Percentiles rank a stretch among this genome's conserved stretches.
Conservation (phyloP, 2,113 vertebrate genomes). For the Trichechus manatus region DNA sequence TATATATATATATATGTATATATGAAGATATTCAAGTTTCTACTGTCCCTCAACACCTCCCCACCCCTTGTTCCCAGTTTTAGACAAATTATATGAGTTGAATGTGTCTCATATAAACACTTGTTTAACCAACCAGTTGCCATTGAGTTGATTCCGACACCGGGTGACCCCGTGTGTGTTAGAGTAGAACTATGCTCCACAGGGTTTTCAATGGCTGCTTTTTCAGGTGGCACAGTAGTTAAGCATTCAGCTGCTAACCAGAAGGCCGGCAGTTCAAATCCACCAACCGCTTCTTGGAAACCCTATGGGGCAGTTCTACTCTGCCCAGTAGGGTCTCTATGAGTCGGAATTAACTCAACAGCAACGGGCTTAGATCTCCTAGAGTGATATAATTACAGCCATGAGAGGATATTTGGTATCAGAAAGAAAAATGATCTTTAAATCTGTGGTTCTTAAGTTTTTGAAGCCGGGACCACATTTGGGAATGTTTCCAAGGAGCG, state of each 20-base stretch:
- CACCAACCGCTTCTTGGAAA: too few relatives aligned
- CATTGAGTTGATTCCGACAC: neutral
- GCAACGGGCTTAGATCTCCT: neutral
- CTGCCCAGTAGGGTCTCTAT: too few relatives aligned
- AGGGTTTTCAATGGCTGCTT: too few relatives aligned
- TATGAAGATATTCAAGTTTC: neutral
- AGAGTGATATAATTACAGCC: neutral
- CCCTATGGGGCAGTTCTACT: too few relatives aligned
- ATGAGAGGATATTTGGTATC: neutral
- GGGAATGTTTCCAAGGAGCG: neutral
- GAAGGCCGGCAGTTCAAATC: too few relatives aligned
- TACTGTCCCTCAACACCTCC: neutral
- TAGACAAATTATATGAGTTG: neutral
- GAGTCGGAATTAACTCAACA: too few relatives aligned
- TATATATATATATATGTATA: neutral
- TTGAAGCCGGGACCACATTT: neutral
- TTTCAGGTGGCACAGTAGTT: too few relatives aligned
- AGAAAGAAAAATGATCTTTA: neutral
- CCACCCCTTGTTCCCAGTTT: neutral
- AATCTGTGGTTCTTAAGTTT: neutral
- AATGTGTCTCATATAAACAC: neutral
- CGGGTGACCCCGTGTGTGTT: neutral
- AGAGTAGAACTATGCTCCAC: neutral
- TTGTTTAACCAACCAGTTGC: neutral
- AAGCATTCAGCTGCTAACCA: too few relatives aligned